Conservation (phyloP, 2,888 invertebrate species). For the Andrena marginata region DNA sequence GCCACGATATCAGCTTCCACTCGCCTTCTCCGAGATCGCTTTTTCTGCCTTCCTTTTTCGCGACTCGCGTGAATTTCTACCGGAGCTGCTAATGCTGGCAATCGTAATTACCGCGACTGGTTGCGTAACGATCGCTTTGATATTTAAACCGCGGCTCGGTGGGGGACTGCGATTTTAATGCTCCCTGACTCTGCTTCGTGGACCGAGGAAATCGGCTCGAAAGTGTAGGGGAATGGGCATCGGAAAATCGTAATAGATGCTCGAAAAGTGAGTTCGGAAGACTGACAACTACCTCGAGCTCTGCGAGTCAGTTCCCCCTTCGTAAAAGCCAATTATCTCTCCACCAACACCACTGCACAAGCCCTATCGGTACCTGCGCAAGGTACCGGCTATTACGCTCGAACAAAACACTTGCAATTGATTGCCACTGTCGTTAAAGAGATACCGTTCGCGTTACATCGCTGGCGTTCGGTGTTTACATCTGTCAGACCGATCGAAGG, state of each 20-base stretch:
- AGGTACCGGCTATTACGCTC: background rate
- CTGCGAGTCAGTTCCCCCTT: background rate
- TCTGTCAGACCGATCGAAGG: slow-evolving; percentile 4
- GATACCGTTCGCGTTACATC: background rate
- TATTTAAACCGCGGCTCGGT: slow-evolving; percentile 18
- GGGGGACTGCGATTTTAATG: background rate
- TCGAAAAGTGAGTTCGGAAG: too few relatives aligned
- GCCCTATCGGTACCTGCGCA: too few relatives aligned
- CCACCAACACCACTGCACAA: too few relatives aligned
- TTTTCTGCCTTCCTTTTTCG: background rate
- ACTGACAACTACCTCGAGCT: too few relatives aligned
- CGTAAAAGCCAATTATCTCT: slow-evolving; percentile 26
- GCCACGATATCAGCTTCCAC: slow-evolving; percentile 25
- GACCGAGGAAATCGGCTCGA: too few relatives aligned
- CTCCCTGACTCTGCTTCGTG: background rate
- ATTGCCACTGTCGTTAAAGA: background rate
- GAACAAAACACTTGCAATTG: background rate
- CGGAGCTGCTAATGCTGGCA: background rate
- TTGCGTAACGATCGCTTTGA: slow-evolving; percentile 28
- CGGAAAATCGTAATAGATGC: too few relatives aligned
- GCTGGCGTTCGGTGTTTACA: slow-evolving; percentile 20
- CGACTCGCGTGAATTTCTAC: background rate
- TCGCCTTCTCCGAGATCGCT: background rate
- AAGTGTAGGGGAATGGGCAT: too few relatives aligned
- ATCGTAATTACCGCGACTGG: slow-evolving; percentile 22